phyloP scores from a whole-genome alignment of 2,888 invertebrate genomes.

The Pheosia tremula region DNA sequence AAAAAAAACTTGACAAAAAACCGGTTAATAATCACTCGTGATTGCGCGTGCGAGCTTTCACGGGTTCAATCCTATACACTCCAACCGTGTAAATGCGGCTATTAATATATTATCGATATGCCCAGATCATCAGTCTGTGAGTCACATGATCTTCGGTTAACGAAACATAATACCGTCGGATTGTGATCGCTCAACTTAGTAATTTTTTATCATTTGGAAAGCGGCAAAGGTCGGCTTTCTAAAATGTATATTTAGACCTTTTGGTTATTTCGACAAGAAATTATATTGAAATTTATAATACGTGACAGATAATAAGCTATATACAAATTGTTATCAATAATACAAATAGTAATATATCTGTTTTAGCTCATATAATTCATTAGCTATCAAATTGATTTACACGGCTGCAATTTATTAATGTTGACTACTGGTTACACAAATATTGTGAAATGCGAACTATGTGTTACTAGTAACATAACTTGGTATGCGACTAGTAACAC shows the following conservation, averaged over 20 bases:
- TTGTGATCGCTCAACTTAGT: neutral
- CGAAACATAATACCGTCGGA: conserved; percentile 6
- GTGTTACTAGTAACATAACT: no score
- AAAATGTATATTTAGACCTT: neutral
- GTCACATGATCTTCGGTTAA: neutral
- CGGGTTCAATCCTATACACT: no score
- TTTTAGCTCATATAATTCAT: neutral
- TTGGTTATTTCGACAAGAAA: neutral
- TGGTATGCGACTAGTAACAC: no score
- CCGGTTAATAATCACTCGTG: no score
- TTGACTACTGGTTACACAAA: no score
- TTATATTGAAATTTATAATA: neutral
- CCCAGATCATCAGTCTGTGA: neutral
- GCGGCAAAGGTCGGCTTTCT: conserved; percentile 5
- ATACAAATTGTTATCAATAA: neutral
- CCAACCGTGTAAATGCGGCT: no score
- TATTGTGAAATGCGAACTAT: no score
- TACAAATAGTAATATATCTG: neutral
- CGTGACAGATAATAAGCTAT: neutral
- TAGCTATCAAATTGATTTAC: neutral
- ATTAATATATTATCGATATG: no score
- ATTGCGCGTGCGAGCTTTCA: no score
- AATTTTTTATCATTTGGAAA: conserved; percentile 5
- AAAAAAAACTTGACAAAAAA: no score
- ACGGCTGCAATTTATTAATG: neutral